Evolutionary conservation across 1,140 invertebrate genomes (phyloP), one percentile per base, ranked within the genome.

Genomic region (Oscheius sp.): DNA sequence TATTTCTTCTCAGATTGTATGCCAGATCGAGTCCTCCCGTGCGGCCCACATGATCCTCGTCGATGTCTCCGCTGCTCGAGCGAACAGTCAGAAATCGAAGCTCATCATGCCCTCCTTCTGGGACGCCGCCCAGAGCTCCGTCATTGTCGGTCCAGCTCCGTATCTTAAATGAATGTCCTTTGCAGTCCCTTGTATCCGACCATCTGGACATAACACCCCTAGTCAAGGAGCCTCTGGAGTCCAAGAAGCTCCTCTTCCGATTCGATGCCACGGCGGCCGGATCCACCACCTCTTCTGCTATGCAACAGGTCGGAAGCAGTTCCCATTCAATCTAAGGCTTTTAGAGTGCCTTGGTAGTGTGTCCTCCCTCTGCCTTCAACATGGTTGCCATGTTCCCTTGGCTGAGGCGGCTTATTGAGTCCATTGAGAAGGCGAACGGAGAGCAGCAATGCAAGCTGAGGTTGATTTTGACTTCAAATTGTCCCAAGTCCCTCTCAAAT

Each of bases 201-300:
- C 80, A 84, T 75, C 55, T 84, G 20, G 74, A 84, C 55, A 77
- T 82, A 42, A 75, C 73, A 42, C 75, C 81, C 7, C 42, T 65
- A 20, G 34, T 70, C 15, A 38, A 72, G 58, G 55, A 70, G 34
- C 38, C 49, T 65, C 76, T 61, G 15, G 34, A 45, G 18, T 63
- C 61, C 18, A 42, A 63, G 61, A 34, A 72, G 34, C 65, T 55
- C n/a, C 63, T 81, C 20, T 81, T 81, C 62, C 68, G 79, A n/a
- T 81, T 81, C 71, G 79, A 78, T 36, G 70, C 78, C 26, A 75
- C 79, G 23, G 82, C 76, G 26, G 64, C 65, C 36, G 80, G 67
- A 7, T 49, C 74, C 29, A 58, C 79, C 15, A 82, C 61, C 46
- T 35, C 75, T 10, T 74, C 65, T 2, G 49, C 59, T 15, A 49